phyloP scores from a whole-genome alignment of 2,888 invertebrate species.

The Pilophorus perplexus region DNA sequence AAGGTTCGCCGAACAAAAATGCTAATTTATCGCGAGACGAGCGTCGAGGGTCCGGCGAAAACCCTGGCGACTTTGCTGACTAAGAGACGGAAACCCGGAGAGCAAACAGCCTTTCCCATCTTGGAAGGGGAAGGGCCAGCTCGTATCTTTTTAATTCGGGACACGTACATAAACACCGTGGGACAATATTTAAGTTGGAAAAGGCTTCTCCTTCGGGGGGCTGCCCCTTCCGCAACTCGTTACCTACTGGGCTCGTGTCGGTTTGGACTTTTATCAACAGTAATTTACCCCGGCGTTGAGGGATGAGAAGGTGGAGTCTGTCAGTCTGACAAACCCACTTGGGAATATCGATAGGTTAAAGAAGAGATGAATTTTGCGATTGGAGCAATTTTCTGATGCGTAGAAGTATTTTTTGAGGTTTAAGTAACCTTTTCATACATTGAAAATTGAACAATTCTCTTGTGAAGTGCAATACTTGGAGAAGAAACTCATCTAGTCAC shows the following conservation, averaged over 20 bases:
- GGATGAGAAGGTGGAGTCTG: background rate
- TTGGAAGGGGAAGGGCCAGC: no score
- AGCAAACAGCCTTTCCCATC: conserved; percentile 27
- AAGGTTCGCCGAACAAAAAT: no score
- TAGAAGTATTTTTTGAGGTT: no score
- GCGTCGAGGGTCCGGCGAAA: background rate
- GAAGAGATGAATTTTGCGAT: no score
- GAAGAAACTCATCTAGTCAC: no score
- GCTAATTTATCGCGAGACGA: conserved; percentile 11
- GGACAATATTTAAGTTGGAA: conserved; percentile 37
- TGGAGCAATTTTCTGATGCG: no score
- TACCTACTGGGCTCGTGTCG: conserved; percentile 11
- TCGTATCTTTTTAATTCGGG: conserved; percentile 38
- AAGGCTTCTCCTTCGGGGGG: conserved; percentile 9
- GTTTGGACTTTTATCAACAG: conserved; percentile 17
- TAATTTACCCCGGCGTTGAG: conserved; percentile 4
- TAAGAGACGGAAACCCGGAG: conserved; percentile 8
- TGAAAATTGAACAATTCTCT: no score
- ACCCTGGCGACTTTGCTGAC: conserved; percentile 15
- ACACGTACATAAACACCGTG: conserved; percentile 39
- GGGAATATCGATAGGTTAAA: no score
- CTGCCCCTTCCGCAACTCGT: no score
- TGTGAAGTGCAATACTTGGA: no score
- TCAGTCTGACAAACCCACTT: no score
- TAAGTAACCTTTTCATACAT: no score